phyloP scores from a whole-genome alignment of 2,888 invertebrate species.

The Apeira syringaria region DNA sequence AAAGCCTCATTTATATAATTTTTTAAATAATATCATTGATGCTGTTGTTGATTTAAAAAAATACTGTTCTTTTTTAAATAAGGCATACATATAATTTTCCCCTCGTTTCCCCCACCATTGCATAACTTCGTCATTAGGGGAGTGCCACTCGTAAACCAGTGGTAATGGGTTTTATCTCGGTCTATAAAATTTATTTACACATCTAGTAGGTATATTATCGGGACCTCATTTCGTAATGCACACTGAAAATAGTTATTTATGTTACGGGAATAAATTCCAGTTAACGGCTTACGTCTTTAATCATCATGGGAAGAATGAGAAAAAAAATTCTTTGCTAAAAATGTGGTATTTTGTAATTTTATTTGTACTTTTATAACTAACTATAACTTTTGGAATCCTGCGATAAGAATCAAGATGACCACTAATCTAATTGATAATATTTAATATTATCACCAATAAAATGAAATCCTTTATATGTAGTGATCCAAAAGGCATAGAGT shows the following conservation, averaged over 20 bases:
- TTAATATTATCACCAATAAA: too few species aligned
- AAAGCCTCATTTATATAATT: too few species aligned
- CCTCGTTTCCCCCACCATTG: slow-evolving; percentile 42
- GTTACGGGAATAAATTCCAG: slow-evolving; percentile 14
- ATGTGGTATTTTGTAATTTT: background rate
- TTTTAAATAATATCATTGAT: too few species aligned
- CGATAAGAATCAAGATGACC: too few species aligned
- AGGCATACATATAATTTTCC: background rate
- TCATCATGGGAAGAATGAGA: slow-evolving; percentile 5
- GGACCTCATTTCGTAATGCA: slow-evolving; percentile 55
- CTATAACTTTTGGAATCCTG: too few species aligned
- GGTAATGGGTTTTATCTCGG: slow-evolving; percentile 75
- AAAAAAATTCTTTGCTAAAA: slow-evolving; percentile 1
- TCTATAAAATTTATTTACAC: slow-evolving; percentile 79
- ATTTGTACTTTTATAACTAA: too few species aligned
- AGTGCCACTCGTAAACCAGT: slow-evolving; percentile 72
- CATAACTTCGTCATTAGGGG: slow-evolving; percentile 73
- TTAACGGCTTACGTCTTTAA: slow-evolving; percentile 19
- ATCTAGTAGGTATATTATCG: slow-evolving; percentile 60
- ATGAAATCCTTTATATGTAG: too few species aligned
- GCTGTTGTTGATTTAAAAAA: too few species aligned
- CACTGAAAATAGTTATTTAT: slow-evolving; percentile 40
- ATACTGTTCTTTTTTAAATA: too few species aligned
- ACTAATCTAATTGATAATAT: too few species aligned
- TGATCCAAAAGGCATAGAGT: too few species aligned